Base-by-base conservation (phyloP, 2,888 invertebrate genomes). In the Aleiodes testaceus region DNA sequence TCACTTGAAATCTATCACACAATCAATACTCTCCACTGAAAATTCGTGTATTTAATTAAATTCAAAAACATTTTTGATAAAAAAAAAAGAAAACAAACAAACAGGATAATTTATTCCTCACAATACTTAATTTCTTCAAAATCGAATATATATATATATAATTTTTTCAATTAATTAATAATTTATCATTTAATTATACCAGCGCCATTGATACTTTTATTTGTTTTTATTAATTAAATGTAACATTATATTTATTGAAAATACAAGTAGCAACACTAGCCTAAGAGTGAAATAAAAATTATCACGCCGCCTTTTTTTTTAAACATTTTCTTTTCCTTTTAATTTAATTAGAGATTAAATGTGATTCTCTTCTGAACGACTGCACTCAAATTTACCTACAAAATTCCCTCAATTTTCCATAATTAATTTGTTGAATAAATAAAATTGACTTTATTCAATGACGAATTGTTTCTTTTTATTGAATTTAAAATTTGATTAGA, bases 401-500 rank as follows among this genome's bases (percentile, higher is more conserved):
- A 5, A 14, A 36, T 55, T 55, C 16, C 18, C 26, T 11, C 9
- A 7, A 14, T 55, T 55, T 55, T n/a, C 26, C 22, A 4, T 70
- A 63, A 63, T 69, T 70, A 61, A 69, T 72, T 67, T 55, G 42
- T n/a, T n/a, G n/a, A n/a, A 49, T 16, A 47, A 47, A 9, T 47
- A 14, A 49, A 49, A 16, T 49, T 49, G n/a, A 52, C 16, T 64
- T 44, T 16, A 45, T 67, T 47, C 61, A 70, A 70, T 70, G 66
- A 66, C 67, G 55, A 44, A 67, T 67, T 45, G 3, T 26, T 49
- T 14, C 26, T 26, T 36, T 36, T 36, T 36, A 11, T 36, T 36
- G 9, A 36, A 36, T 49, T 49, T 49, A 47, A 69, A 74, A 69
- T 72, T 63, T 70, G 61, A 67, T 72, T 36, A 36, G 73, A 20